A percentile compares a stretch with the other conserved stretches of the same genome.
Conservation (phyloP, 2,797 vertebrate genomes). For the Parauchenoglanis punctatus region DNA sequence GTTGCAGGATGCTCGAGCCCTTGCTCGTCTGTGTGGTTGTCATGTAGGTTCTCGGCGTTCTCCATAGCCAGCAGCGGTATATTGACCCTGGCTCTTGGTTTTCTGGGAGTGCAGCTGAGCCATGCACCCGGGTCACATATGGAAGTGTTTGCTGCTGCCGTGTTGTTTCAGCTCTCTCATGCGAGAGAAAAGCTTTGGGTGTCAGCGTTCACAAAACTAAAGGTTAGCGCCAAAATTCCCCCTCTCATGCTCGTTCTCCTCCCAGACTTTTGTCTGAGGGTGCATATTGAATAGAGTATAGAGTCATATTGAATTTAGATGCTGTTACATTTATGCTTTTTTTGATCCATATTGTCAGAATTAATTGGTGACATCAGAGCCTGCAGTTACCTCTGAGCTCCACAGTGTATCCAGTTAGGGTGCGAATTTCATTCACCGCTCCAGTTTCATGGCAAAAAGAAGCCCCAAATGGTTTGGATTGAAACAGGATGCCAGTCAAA, state of each 20-base stretch:
- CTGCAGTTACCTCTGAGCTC: conserved; percentile 51
- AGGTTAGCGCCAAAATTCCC: conserved; percentile 59
- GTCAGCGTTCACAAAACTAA: conserved; percentile 64
- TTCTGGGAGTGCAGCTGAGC: conserved; percentile 62
- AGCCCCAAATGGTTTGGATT: conserved; percentile 65
- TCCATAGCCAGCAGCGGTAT: conserved; percentile 33
- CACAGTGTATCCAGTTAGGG: conserved; percentile 56
- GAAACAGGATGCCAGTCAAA: conserved; percentile 64
- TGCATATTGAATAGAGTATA: conserved; percentile 5
- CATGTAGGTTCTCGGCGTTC: conserved; percentile 15
- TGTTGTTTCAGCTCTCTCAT: conserved; percentile 73
- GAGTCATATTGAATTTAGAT: conserved; percentile 49
- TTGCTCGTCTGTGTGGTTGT: conserved; percentile 3
- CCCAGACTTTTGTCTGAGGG: background rate
- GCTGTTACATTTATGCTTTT: conserved; percentile 50
- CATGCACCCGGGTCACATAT: conserved; percentile 71
- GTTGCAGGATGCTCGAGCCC: background rate
- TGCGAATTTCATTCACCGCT: conserved; percentile 67
- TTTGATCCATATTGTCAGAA: conserved; percentile 62
- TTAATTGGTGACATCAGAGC: conserved; percentile 60
- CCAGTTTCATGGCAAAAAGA: conserved; percentile 65
- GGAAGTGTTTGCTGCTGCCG: conserved; percentile 74
- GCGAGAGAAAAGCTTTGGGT: conserved; percentile 63
- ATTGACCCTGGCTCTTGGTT: conserved; percentile 36
- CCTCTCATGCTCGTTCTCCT: conserved; percentile 37